Evolutionary conservation across 2,113 vertebrate genomes (phyloP), one percentile per base, ranked within the genome.

Genomic region (Microtus oregoni): DNA sequence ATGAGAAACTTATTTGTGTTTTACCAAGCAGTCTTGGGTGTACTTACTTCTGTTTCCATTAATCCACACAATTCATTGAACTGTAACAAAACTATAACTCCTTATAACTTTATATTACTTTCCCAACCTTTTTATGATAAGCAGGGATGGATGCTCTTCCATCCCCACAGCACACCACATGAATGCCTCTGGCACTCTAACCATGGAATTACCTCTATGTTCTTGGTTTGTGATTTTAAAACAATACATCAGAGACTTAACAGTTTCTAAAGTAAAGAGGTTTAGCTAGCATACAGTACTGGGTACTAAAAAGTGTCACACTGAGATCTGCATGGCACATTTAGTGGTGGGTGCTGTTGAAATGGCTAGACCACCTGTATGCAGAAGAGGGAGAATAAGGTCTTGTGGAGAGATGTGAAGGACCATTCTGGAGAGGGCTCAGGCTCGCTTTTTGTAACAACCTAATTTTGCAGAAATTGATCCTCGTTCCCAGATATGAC

Each of bases 41-140:
- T 67, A 50, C 65, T 94, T 82, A 81, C 5, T 61, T 96, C 75
- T 72, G 11, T 30, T 67, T 65, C 90, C 50, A 86, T 86, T 89
- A 89, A 92, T 13, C 6, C 72, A 22, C 88, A 81, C 9, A 92
- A 86, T 63, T 95, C 32, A 67, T 88, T 89, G 76, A 63, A 22
- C 28, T 68, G 14, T 83, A 72, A 77, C 28, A 72, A 4, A 75
- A 20, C 3, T 5, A 38, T 58, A 63, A 28, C 22, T 41, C 26
- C 14, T 41, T 61, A 58, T 8, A 63, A 19, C 4, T 12, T 7
- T 30, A 10, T 35, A 50, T 68, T 32, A 68, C 9, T 3, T 68
- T 68, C 28, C 15, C 38, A 28, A 78, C 9, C 20, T 61, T 30
- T 61, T 50, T 55, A 70, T 65, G 7, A 17, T 32, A 92, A n/a